These are phyloP conservation scores for Sebastolobus altivelis DNA, from an alignment of 2,797 vertebrate species.

Conservation along the genomic window DNA sequence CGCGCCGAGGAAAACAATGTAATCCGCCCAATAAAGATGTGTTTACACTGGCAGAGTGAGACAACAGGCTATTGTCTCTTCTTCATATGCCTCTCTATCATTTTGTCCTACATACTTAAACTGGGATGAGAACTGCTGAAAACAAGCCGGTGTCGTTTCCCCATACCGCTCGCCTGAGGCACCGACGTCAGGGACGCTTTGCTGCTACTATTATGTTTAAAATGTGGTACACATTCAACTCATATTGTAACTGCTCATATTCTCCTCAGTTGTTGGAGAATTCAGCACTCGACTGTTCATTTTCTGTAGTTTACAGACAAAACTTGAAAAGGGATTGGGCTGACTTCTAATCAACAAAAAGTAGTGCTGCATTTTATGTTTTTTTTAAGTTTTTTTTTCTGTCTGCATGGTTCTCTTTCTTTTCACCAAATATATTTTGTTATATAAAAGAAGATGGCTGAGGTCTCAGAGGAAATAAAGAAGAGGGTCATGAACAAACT, in stretches of 20 bases:
- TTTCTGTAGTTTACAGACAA: slow-evolving; percentile 12
- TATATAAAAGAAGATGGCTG: slow-evolving; percentile 30
- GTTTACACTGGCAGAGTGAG: slow-evolving; percentile 48
- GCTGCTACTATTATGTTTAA: slow-evolving; percentile 28
- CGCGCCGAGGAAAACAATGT: slow-evolving; percentile 3
- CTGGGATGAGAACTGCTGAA: slow-evolving; percentile 31
- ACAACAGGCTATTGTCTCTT: slow-evolving; percentile 59
- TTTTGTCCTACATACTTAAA: slow-evolving; percentile 50
- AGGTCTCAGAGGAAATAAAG: slow-evolving; percentile 39
- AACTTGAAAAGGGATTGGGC: neutral
- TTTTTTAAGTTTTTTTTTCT: neutral
- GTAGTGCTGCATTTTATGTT: neutral
- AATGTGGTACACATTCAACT: slow-evolving; percentile 1
- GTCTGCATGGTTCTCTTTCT: neutral
- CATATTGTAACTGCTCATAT: slow-evolving; percentile 11
- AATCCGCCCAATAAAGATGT: slow-evolving; percentile 51
- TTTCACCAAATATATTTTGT: slow-evolving; percentile 1
- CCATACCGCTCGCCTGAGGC: neutral
- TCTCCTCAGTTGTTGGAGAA: neutral
- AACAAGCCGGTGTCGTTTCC: slow-evolving; percentile 44
- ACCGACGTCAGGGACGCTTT: slow-evolving; percentile 20
- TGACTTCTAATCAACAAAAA: slow-evolving; percentile 3
- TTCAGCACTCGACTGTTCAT: neutral
- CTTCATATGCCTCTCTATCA: slow-evolving; percentile 26
- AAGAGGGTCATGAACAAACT: slow-evolving; percentile 39